These are phyloP conservation scores for Falco novaeseelandiae DNA, from an alignment of 2,797 vertebrate species.

Conservation along the genomic window DNA sequence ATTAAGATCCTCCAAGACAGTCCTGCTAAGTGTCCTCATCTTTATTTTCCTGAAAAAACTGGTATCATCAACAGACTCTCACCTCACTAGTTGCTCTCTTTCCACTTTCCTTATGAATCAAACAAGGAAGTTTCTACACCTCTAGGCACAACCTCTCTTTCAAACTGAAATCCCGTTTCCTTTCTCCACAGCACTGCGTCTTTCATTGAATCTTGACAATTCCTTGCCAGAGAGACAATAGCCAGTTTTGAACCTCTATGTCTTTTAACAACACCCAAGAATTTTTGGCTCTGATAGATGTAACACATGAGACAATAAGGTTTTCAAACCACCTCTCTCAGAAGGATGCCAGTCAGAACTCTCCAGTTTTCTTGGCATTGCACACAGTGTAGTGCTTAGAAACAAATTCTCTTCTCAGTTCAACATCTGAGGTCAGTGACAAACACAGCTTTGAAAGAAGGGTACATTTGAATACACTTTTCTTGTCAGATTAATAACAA, in stretches of 20 bases:
- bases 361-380: neutral
- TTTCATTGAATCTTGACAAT: neutral
- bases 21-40: neutral
- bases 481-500: conserved; percentile 31
- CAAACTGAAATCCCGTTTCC: neutral
- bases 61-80: neutral
- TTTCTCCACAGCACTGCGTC: neutral
- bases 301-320: neutral
- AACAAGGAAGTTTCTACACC: neutral
- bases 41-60: neutral
- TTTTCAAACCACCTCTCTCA: neutral
- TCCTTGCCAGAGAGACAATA: neutral
- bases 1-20: neutral
- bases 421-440: conserved; percentile 9
- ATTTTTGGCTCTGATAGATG: neutral
- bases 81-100: neutral
- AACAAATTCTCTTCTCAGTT: neutral
- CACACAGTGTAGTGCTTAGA: neutral
- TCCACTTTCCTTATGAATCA: neutral
- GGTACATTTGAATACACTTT: conserved; percentile 33
- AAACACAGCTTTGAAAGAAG: conserved; percentile 51
- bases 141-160: neutral
- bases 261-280: conserved; percentile 7
- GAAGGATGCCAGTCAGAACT: neutral
- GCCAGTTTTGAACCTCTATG: neutral